Evolutionary conservation across 2,888 invertebrate genomes (phyloP).

Genomic region (Carterocephalus palaemon): DNA sequence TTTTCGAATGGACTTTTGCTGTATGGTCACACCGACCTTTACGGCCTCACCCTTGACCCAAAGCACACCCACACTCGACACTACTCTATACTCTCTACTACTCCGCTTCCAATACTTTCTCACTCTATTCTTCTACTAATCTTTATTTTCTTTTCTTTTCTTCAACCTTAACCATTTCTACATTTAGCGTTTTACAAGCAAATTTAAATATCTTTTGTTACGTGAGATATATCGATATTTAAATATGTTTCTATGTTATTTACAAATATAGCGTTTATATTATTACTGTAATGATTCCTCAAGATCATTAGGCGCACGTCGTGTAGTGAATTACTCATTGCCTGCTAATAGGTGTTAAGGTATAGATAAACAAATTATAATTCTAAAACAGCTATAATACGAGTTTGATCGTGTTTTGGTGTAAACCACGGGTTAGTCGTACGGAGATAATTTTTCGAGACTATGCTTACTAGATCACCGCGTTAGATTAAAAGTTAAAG

Average conservation of each 20-base stretch:
- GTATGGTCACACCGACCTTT: no score
- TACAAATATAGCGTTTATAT: conserved; percentile 44
- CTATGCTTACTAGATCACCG: conserved; percentile 66
- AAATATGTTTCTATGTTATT: conserved; percentile 45
- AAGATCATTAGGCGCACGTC: conserved; percentile 61
- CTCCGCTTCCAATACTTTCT: conserved; percentile 26
- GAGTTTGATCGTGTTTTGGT: conserved; percentile 57
- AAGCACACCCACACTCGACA: conserved; percentile 20
- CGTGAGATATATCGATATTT: conserved; percentile 48
- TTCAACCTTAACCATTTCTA: conserved; percentile 34
- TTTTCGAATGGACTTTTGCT: no score
- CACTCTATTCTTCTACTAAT: conserved; percentile 36
- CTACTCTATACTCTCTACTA: conserved; percentile 29
- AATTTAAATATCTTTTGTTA: conserved; percentile 69
- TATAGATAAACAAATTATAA: conserved; percentile 47
- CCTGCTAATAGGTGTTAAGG: conserved; percentile 66
- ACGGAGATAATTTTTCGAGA: conserved; percentile 47
- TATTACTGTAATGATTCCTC: conserved; percentile 42
- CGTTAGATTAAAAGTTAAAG: conserved; percentile 46
- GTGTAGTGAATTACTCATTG: conserved; percentile 62
- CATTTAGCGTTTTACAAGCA: conserved; percentile 53
- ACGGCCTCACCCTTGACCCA: no score
- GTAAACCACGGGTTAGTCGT: conserved; percentile 56
- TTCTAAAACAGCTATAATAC: conserved; percentile 42
- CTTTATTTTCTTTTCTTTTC: conserved; percentile 34